Percentiles rank a stretch among this genome's conserved stretches.
Conservation (phyloP, 2,113 vertebrate species). For the Motacilla tschutschensis region DNA sequence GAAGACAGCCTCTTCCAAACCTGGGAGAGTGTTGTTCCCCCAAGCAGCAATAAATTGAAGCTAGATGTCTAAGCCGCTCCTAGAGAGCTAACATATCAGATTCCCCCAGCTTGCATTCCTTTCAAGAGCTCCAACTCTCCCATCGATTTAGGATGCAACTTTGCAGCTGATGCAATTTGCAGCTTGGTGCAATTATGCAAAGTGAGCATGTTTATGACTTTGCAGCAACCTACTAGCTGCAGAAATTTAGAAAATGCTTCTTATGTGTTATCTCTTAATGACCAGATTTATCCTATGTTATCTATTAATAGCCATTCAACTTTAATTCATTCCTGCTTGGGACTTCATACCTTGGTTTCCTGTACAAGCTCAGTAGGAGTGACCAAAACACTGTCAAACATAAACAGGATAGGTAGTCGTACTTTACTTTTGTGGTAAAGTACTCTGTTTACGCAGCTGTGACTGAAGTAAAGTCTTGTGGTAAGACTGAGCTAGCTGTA, state of each 20-base stretch:
- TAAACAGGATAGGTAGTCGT: neutral
- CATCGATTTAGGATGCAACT: neutral
- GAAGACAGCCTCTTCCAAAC: neutral
- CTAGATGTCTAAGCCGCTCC: neutral
- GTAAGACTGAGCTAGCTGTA: neutral
- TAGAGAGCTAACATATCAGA: fast-evolving
- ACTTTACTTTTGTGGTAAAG: neutral
- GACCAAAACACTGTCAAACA: neutral
- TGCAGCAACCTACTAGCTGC: neutral
- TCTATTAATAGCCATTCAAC: neutral
- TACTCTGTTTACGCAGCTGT: fast-evolving
- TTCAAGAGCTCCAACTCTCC: neutral
- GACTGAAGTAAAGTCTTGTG: neutral
- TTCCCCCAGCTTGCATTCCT: neutral
- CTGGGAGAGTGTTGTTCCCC: fast-evolving
- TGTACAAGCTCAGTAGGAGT: neutral
- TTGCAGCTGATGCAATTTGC: neutral
- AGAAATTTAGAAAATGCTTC: neutral
- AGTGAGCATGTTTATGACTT: neutral
- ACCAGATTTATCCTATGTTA: neutral
- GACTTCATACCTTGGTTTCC: neutral
- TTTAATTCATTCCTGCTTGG: neutral
- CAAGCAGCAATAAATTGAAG: neutral
- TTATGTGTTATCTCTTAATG: neutral
- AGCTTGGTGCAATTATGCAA: neutral